Percentiles rank a stretch among this genome's conserved stretches.
These are phyloP conservation scores for Hirundichthys speculiger DNA, from an alignment of 2,113 vertebrate species.

Conservation along the genomic window DNA sequence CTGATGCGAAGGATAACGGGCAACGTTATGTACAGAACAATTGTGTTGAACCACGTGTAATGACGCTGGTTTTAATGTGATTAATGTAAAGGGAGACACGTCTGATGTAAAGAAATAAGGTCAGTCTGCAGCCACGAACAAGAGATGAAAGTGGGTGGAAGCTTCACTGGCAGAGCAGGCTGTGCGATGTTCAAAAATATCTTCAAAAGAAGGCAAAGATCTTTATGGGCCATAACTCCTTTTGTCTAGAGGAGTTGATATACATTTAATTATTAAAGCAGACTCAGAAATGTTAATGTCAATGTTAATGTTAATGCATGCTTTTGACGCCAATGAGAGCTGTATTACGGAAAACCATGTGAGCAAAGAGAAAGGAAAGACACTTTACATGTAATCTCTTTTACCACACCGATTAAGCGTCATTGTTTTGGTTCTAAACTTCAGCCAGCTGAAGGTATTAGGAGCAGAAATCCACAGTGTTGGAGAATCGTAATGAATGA, in stretches of 20 bases:
- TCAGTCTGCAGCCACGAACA: constrained; percentile 21
- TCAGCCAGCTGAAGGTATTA: background rate
- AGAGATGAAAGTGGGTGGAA: constrained; percentile 59
- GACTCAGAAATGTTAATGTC: constrained; percentile 33
- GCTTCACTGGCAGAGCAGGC: constrained; percentile 23
- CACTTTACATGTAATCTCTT: no score
- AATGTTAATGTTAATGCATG: constrained; percentile 23
- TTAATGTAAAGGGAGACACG: background rate
- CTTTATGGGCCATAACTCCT: constrained; percentile 33
- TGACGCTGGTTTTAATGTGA: constrained; percentile 6
- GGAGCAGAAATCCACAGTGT: constrained; percentile 3
- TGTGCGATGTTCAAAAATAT: constrained; percentile 27
- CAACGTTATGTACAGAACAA: no score
- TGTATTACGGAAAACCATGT: no score
- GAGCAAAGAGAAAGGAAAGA: no score
- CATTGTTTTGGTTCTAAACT: no score
- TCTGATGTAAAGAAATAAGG: constrained; percentile 25
- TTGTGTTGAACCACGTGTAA: no score
- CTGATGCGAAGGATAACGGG: no score
- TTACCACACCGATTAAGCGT: no score
- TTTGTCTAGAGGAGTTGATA: constrained; percentile 24
- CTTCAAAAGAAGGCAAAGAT: constrained; percentile 53
- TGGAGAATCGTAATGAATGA: constrained; percentile 55
- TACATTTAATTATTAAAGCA: constrained; percentile 47
- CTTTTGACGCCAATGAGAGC: constrained; percentile 2